These are phyloP conservation scores for Myzus persicae DNA, from an alignment of 1,140 invertebrate genomes.

Conservation along the genomic window DNA sequence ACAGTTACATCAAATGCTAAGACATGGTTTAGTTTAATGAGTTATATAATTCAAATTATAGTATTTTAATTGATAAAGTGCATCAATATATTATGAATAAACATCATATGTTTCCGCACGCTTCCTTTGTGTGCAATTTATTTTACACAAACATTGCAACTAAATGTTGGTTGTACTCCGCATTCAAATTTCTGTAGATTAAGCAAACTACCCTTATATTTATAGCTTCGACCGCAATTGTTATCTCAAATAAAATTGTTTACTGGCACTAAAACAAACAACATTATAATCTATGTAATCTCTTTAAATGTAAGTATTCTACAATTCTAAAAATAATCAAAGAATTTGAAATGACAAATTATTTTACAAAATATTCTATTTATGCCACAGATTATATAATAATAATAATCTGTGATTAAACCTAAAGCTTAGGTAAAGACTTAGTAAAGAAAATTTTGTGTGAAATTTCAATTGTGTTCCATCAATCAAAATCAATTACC, in stretches of 20 bases:
- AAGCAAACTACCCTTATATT: conserved; percentile 57
- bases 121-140: conserved; percentile 29
- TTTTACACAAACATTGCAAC: conserved; percentile 60
- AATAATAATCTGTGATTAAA: too few relatives aligned
- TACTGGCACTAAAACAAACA: conserved; percentile 25
- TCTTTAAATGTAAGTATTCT: not conserved
- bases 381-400: too few relatives aligned
- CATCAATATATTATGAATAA: conserved; percentile 62
- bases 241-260: not conserved
- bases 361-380: too few relatives aligned
- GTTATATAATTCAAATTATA: too few relatives aligned
- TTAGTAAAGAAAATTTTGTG: too few relatives aligned
- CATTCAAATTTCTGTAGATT: conserved; percentile 63
- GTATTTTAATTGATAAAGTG: not conserved
- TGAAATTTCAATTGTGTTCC: not conserved
- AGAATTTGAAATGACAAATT: not conserved
- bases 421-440: not conserved
- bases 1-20: not conserved
- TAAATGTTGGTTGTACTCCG: conserved; percentile 62
- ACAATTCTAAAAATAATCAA: not conserved
- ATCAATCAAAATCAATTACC: not conserved
- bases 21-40: not conserved
- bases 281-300: not conserved
- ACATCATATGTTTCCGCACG: conserved; percentile 58
- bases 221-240: conserved; percentile 59